Evolutionary conservation across 1,140 invertebrate genomes (phyloP).

Genomic region (Drosophila busckii): DNA sequence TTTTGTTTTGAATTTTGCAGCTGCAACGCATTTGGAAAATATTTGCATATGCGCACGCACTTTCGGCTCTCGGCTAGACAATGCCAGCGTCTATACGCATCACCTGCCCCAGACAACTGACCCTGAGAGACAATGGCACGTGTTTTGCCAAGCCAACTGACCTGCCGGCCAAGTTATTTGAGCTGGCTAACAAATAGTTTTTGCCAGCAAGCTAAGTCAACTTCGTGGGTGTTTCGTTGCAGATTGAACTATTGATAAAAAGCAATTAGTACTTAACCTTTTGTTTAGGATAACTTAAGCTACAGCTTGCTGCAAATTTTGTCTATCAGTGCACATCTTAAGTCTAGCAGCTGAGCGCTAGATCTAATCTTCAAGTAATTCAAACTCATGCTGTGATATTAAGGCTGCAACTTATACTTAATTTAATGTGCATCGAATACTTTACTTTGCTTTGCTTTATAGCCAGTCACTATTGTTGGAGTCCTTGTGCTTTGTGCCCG

Average conservation of each 20-base stretch:
- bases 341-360: neutral
- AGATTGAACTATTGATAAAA: too few relatives aligned
- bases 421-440: too few relatives aligned
- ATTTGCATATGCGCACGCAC: conserved; percentile 68
- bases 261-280: neutral
- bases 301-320: conserved; percentile 26
- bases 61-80: conserved; percentile 42
- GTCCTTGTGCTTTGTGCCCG: neutral
- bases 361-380: neutral
- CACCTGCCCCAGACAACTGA: conserved; percentile 43
- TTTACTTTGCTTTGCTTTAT: too few relatives aligned
- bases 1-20: conserved; percentile 52
- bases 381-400: too few relatives aligned
- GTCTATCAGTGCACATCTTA: neutral
- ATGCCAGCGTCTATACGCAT: conserved; percentile 40
- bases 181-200: conserved; percentile 1
- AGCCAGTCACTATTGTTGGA: neutral
- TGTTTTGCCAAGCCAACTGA: conserved; percentile 49
- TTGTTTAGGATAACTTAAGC: conserved; percentile 3
- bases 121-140: conserved; percentile 44
- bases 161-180: conserved; percentile 26
- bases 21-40: conserved; percentile 45
- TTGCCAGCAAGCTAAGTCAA: conserved; percentile 5
- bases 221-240: conserved; percentile 23
- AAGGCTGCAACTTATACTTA: too few relatives aligned